Base-by-base conservation (phyloP, 2,888 invertebrate genomes). In the Netelia fuscicornis region DNA sequence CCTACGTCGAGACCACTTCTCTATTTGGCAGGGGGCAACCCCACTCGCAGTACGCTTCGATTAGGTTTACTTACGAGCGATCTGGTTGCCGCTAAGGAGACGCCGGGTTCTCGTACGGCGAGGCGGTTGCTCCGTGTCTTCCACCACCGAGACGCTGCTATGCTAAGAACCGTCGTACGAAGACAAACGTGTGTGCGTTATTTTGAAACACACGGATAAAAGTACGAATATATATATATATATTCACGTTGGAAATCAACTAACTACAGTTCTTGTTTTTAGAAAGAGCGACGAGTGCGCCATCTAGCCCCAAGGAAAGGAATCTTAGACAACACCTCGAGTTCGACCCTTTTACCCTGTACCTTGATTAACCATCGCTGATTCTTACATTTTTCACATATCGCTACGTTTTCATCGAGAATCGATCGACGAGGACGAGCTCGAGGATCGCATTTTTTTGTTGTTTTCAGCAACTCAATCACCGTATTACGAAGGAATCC, bases 1-100 rank as follows among this genome's bases (percentile, higher is more conserved):
- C 92, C 92, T 92, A 92, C 91, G 92, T 89, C 87, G 90, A 90
- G 89, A 91, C 90, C 84, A 87, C 90, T 89, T 91, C 91, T 92
- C 89, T 92, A 92, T 92, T 92, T 92, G 92, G 92, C 89, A 87
- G 87, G 87, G 83, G 67, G 68, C 86, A 88, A 86, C 88, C 87
- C 86, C 86, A 76, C 84, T 82, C 85, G 83, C 86, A 87, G 88
- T 89, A 87, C 87, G 81, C 88, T 91, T 90, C 90, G 90, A 91
- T 92, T 91, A 90, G 89, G 88, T 89, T 90, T 90, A 89, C 90
- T 91, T 89, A 89, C 89, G 90, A 90, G 86, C 89, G 90, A 90
- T 91, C 91, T 88, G 88, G 87, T 88, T 88, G 86, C 87, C 65
- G 56, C 89, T 90, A 91, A 90, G 91, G 90, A 89, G 88, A 91